phyloP scores from a whole-genome alignment of 2,888 invertebrate species.

The Sphinx pinastri region DNA sequence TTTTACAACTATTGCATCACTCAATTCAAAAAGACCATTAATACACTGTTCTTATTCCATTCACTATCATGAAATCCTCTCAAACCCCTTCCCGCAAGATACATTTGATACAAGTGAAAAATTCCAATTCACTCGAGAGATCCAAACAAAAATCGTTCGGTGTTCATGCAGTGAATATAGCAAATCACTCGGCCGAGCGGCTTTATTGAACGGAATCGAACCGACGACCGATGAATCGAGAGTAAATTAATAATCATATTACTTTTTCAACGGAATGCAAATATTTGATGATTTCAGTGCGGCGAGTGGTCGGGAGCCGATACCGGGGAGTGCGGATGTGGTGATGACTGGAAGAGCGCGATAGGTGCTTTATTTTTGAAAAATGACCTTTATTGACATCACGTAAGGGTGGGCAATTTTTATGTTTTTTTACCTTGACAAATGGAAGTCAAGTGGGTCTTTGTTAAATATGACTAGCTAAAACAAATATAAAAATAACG shows the following conservation, averaged over 20 bases:
- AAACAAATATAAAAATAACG: too few species aligned
- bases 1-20: too few species aligned
- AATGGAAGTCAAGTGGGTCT: too few species aligned
- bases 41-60: not conserved
- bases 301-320: conserved; percentile 57
- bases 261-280: conserved; percentile 81
- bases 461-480: too few species aligned
- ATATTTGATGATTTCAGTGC: conserved; percentile 80
- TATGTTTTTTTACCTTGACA: too few species aligned
- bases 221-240: conserved; percentile 67
- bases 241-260: conserved; percentile 82
- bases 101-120: not conserved
- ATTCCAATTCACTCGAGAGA: not conserved
- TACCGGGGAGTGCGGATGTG: conserved; percentile 35
- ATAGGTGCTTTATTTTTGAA: not conserved
- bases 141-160: conserved; percentile 1
- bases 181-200: conserved; percentile 32
- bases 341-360: not conserved
- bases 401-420: too few species aligned
- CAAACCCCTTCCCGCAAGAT: not conserved
- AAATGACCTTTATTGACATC: too few species aligned
- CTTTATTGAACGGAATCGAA: conserved; percentile 65
- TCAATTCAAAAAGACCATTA: too few species aligned
- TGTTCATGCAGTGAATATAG: conserved; percentile 15
- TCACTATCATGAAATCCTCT: not conserved